phyloP scores from a whole-genome alignment of 2,113 vertebrate species.

The Bostrychus sinensis region DNA sequence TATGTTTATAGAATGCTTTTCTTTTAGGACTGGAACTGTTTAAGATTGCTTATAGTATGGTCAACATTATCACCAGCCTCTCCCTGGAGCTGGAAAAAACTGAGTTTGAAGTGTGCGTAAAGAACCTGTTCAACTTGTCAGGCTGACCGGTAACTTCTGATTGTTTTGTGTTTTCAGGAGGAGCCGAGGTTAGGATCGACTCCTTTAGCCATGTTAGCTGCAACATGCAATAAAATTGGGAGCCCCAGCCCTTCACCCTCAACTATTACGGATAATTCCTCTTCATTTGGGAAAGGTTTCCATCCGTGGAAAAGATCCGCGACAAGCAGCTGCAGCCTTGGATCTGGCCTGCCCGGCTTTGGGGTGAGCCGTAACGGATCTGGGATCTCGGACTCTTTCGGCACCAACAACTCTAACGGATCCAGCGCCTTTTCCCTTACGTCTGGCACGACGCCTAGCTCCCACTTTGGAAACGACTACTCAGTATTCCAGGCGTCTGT shows the following conservation, averaged over 20 bases:
- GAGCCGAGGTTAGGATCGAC: constrained; percentile 97
- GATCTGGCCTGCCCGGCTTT: constrained; percentile 86
- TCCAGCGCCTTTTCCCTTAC: constrained; percentile 96
- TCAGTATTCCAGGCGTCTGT: constrained; percentile 92
- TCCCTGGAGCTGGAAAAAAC: not conserved
- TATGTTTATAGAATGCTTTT: constrained; percentile 21
- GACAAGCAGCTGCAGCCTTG: constrained; percentile 89
- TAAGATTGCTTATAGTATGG: not conserved
- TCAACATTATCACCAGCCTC: not conserved
- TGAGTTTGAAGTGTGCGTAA: not conserved
- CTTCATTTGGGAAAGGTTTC: constrained; percentile 93
- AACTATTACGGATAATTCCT: constrained; percentile 90
- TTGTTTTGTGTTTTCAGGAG: constrained; percentile 83
- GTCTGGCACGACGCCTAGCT: constrained; percentile 84
- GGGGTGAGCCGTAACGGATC: constrained; percentile 86
- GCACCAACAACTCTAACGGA: constrained; percentile 85
- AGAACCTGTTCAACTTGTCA: constrained; percentile 37
- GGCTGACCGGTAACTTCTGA: constrained; percentile 34
- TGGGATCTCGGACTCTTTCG: constrained; percentile 89
- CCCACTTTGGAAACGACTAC: constrained; percentile 95
- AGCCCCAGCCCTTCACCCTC: constrained; percentile 95
- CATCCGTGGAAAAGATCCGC: constrained; percentile 93
- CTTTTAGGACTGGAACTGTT: not conserved
- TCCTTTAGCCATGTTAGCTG: constrained; percentile 98
- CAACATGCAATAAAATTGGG: constrained; percentile 98